Evolutionary conservation across 2,888 invertebrate genomes (phyloP).

Genomic region (Brachycybe producta): DNA sequence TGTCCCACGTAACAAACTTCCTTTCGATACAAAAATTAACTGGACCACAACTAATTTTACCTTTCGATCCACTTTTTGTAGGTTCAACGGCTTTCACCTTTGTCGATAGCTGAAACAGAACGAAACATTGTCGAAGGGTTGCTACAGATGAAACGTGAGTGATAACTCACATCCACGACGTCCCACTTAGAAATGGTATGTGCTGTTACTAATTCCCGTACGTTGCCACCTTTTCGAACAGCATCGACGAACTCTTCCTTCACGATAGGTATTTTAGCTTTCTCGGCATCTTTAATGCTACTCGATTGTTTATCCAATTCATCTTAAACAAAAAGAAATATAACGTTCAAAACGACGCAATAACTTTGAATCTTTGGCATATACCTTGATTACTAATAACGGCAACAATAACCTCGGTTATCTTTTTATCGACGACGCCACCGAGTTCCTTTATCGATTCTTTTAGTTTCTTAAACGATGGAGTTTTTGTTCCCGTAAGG

Average conservation of each 20-base stretch:
- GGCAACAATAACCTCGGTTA: constrained; percentile 53
- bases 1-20: constrained; percentile 27
- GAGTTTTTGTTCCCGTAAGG: constrained; percentile 41
- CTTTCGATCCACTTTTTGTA: not conserved
- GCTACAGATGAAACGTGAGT: not conserved
- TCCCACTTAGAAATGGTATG: constrained; percentile 74
- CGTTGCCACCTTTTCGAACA: constrained; percentile 41
- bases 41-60: not conserved
- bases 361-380: constrained; percentile 10
- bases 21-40: constrained; percentile 4
- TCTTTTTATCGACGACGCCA: constrained; percentile 53
- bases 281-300: constrained; percentile 52
- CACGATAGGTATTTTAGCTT: constrained; percentile 63
- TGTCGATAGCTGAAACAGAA: not conserved
- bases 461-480: constrained; percentile 44
- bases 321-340: constrained; percentile 29
- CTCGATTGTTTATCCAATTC: constrained; percentile 53
- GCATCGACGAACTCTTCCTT: constrained; percentile 57
- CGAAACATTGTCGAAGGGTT: not conserved
- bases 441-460: constrained; percentile 58
- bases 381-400: constrained; percentile 53
- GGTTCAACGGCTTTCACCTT: not conserved
- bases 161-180: constrained; percentile 48
- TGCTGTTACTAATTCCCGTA: constrained; percentile 52
- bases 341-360: not conserved